Evolutionary conservation across 2,113 vertebrate genomes (phyloP), one percentile per base, ranked within the genome.

Genomic region (Nicator chloris): DNA sequence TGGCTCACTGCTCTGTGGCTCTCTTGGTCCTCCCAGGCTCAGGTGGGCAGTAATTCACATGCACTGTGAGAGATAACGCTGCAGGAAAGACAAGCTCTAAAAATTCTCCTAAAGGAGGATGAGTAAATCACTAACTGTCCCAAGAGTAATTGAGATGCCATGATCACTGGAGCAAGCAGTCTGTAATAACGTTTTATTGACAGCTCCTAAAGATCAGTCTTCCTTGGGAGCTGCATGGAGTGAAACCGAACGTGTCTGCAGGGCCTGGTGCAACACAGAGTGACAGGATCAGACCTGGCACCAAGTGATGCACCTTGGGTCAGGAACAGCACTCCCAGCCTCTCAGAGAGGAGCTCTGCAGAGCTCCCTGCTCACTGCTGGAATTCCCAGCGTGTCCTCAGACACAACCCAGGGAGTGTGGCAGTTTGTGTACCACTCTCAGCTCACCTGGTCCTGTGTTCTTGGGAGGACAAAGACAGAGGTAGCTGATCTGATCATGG

Each of bases 171-270:
- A 88, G 92, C 95, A 80, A 82, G 68, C 59, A 65, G 66, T 75
- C 70, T 60, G n/a, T 86, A 94, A 95, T 93, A 85, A 70, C 23
- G 1, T 86, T 93, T 80, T 97, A 96, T 88, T 90, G 96, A 77
- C 92, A 92, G 10, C n/a, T 83, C 64, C 82, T 92, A 54, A 92
- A 95, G 90, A 91, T 94, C 79, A 69, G 37, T 50, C 40, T 93
- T 82, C 37, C 90, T 87, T 70, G 35, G 69, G 90, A 93, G 73
- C 81, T 87, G 56, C 84, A 26, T 15, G 6, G 50, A 66, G 54
- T 30, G 76, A 39, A 70, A 15, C 5, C 1, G 4, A 73, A 60
- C 0, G 0, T 26, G 45, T 47, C 27, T 53, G 9, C 13, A 49
- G 53, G 31, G 42, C 16, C 80, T 26, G 6, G 40, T 9, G 61